Conservation (phyloP, 2,113 vertebrate genomes). For the Corydoras maculifer region DNA sequence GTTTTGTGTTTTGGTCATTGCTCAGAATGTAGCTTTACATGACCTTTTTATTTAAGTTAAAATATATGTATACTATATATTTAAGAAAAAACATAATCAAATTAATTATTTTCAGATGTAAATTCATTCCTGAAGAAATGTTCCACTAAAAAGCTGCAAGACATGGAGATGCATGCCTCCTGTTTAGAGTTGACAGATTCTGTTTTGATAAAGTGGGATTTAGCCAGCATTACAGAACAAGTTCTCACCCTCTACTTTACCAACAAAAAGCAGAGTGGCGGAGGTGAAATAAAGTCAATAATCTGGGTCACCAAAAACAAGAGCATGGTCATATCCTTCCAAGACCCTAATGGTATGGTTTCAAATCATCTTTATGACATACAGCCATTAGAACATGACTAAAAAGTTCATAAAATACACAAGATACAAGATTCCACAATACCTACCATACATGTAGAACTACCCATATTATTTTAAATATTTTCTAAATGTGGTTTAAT, state of each 20-base stretch:
- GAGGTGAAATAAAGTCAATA: constrained; percentile 41
- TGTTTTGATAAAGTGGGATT: constrained; percentile 46
- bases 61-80: too few species aligned
- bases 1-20: too few species aligned
- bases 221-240: constrained; percentile 36
- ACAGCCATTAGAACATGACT: background rate
- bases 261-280: constrained; percentile 43
- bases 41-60: too few species aligned
- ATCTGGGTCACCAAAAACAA: constrained; percentile 26
- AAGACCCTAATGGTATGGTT: constrained; percentile 43
- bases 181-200: constrained; percentile 43
- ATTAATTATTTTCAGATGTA: constrained; percentile 38
- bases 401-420: too few species aligned
- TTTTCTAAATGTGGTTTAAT: too few species aligned
- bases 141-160: constrained; percentile 37
- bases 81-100: too few species aligned
- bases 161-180: constrained; percentile 40
- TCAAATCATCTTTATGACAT: background rate
- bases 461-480: too few species aligned
- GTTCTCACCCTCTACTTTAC: constrained; percentile 45
- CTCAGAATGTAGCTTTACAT: too few species aligned
- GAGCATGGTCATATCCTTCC: constrained; percentile 41
- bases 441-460: too few species aligned
- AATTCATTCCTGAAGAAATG: constrained; percentile 43
- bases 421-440: too few species aligned